Conservation (phyloP, 2,797 vertebrate species). For the Lacerta viridis region DNA sequence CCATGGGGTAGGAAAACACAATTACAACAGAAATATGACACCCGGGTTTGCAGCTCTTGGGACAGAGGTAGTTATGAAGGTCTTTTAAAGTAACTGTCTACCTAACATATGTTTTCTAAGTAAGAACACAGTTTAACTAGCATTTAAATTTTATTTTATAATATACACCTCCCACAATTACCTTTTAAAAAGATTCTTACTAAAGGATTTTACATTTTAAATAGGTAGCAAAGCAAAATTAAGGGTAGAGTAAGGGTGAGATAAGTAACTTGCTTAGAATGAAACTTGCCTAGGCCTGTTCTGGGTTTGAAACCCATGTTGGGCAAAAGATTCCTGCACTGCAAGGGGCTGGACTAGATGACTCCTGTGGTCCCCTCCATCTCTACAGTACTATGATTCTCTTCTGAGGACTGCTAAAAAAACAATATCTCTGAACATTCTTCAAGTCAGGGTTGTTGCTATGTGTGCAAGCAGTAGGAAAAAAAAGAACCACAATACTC, state of each 20-base stretch:
- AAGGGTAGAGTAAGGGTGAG: not conserved
- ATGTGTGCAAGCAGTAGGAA: slow-evolving; percentile 25
- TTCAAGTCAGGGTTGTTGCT: not conserved
- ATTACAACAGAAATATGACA: not conserved
- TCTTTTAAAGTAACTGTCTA: not conserved
- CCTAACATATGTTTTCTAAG: not conserved
- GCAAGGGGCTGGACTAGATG: no score
- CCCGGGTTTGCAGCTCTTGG: not conserved
- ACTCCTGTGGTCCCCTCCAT: no score
- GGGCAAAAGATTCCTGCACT: no score
- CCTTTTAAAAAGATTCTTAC: not conserved
- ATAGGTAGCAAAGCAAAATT: not conserved
- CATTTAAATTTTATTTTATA: not conserved
- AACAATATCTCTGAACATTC: not conserved
- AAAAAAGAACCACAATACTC: slow-evolving; percentile 72
- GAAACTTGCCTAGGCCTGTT: not conserved
- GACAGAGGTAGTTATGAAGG: not conserved
- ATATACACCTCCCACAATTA: not conserved
- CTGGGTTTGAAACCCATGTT: no score
- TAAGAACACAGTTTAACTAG: not conserved
- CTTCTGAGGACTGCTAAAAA: not conserved
- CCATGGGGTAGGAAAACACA: not conserved
- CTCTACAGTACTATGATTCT: not conserved
- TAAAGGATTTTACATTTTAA: not conserved
- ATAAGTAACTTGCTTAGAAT: not conserved